A percentile compares a stretch with the other conserved stretches of the same genome.
Evolutionary conservation across 53 echinoderm and acorn worm genomes (phyloP).

Genomic region (Hippasteria phrygiana): DNA sequence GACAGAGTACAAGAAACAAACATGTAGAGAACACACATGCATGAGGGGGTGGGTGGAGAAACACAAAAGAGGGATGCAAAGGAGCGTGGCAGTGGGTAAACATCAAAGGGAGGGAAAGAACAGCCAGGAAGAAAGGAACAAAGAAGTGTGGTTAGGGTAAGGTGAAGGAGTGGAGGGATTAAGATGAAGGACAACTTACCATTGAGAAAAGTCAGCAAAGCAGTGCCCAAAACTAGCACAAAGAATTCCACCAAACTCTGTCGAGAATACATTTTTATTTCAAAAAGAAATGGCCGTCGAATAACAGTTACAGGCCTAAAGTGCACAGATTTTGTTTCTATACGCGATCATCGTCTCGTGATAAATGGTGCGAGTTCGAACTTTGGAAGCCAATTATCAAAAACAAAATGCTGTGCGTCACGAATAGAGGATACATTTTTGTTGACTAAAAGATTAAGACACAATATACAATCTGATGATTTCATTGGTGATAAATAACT

Average conservation of each 20-base stretch:
- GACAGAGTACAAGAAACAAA: too few relatives aligned
- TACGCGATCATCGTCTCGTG: neutral
- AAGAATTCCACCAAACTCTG: slow-evolving; percentile 1
- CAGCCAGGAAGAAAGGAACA: too few relatives aligned
- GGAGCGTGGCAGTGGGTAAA: too few relatives aligned
- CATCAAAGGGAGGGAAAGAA: too few relatives aligned
- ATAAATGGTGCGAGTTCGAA: neutral
- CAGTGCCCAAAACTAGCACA: slow-evolving; percentile 4
- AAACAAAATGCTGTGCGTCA: slow-evolving; percentile 7
- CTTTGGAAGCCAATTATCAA: slow-evolving; percentile 1
- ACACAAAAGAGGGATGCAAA: too few relatives aligned
- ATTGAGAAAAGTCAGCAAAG: neutral
- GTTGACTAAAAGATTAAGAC: neutral
- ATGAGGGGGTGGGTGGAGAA: too few relatives aligned
- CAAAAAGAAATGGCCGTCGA: slow-evolving; percentile 14
- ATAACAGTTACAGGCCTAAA: neutral
- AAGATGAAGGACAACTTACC: neutral
- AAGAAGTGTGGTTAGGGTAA: too few relatives aligned
- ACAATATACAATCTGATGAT: neutral
- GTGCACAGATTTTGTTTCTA: neutral
- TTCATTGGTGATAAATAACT: neutral
- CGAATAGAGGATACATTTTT: neutral
- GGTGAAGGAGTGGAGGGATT: too few relatives aligned
- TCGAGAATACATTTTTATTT: neutral
- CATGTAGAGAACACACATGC: too few relatives aligned